These are phyloP conservation scores for Agapornis roseicollis DNA, from an alignment of 2,113 vertebrate species.

Conservation along the genomic window DNA sequence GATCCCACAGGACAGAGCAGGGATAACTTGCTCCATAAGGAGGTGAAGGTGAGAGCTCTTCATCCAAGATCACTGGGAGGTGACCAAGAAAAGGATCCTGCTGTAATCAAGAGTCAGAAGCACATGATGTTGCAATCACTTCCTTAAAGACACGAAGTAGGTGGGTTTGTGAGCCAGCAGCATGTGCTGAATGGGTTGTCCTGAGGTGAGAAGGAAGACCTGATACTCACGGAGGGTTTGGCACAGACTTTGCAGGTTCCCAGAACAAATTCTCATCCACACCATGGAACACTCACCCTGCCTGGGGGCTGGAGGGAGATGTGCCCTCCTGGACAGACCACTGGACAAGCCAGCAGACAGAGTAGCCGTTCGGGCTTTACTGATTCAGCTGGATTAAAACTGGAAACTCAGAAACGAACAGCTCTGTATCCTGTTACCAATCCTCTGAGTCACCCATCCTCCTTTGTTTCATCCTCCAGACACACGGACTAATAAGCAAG, in stretches of 20 bases:
- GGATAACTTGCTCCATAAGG: fast-evolving
- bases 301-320: neutral
- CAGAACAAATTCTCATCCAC: neutral
- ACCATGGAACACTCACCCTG: neutral
- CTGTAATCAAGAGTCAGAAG: neutral
- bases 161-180: neutral
- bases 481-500: neutral
- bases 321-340: fast-evolving
- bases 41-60: neutral
- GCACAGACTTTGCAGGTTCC: neutral
- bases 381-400: conserved; percentile 43
- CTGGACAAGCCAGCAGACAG: neutral
- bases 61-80: neutral
- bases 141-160: neutral
- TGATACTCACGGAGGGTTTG: neutral
- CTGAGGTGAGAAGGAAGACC: neutral
- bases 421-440: conserved; percentile 25
- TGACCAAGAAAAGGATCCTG: neutral
- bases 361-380: neutral
- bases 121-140: neutral
- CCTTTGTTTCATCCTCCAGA: conserved; percentile 30
- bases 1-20: neutral
- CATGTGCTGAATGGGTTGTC: neutral
- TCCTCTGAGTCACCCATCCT: conserved; percentile 24
- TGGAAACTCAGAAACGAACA: neutral